Evolutionary conservation across 2,888 invertebrate genomes (phyloP).

Genomic region (Epistrophe grossulariae): DNA sequence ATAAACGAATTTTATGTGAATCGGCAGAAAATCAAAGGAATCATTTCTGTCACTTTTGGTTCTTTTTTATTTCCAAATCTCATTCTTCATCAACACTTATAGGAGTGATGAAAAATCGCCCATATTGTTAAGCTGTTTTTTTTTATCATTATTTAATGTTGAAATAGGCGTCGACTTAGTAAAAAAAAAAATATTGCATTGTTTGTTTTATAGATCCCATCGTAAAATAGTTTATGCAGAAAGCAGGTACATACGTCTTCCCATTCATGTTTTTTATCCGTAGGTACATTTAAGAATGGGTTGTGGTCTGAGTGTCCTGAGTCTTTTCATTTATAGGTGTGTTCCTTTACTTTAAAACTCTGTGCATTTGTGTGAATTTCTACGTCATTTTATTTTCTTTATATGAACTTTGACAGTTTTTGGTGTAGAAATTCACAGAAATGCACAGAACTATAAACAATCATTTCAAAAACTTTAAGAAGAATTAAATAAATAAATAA

Average conservation of each 20-base stretch:
- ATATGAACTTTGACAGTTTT: too few relatives aligned
- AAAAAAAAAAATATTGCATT: conserved; percentile 7
- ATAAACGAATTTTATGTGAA: background rate
- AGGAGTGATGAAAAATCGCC: conserved; percentile 44
- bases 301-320: too few relatives aligned
- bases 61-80: conserved; percentile 21
- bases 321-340: too few relatives aligned
- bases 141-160: background rate
- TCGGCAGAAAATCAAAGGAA: conserved; percentile 28
- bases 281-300: too few relatives aligned
- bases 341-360: too few relatives aligned
- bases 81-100: conserved; percentile 38
- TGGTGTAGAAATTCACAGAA: too few relatives aligned
- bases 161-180: conserved; percentile 2
- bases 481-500: background rate
- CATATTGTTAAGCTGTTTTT: conserved; percentile 24
- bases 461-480: background rate
- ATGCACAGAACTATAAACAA: too few relatives aligned
- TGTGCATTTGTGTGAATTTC: too few relatives aligned
- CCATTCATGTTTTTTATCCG: too few relatives aligned
- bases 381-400: too few relatives aligned
- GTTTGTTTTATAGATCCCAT: conserved; percentile 2
- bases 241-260: background rate
- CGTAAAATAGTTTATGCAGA: background rate
- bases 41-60: conserved; percentile 27